A percentile compares a stretch with the other conserved stretches of the same genome.
Evolutionary conservation across 2,113 vertebrate species (phyloP).

Genomic region (Telmatochromis brichardi): DNA sequence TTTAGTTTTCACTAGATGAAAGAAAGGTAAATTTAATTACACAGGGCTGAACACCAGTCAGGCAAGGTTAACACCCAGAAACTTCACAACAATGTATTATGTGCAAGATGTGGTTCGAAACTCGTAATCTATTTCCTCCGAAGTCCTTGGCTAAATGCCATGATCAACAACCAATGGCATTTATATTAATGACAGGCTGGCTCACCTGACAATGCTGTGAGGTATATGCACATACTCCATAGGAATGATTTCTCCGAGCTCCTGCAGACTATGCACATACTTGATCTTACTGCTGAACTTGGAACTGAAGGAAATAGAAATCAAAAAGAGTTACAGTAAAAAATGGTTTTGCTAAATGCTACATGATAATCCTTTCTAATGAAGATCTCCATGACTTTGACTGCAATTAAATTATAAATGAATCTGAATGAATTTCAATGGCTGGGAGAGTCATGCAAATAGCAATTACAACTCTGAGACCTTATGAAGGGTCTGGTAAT

Average conservation of each 20-base stretch:
- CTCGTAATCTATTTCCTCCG: accelerated
- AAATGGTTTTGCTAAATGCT: not conserved
- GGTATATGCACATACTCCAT: constrained; percentile 90
- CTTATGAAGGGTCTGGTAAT: constrained; percentile 92
- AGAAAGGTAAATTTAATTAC: not conserved
- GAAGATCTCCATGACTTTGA: not conserved
- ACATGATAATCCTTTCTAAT: not conserved
- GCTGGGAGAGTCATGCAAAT: not conserved
- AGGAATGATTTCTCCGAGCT: constrained; percentile 84
- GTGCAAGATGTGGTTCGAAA: not conserved
- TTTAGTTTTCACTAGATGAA: not conserved
- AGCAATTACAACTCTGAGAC: constrained; percentile 48
- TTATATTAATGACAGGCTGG: not conserved
- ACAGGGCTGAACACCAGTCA: not conserved
- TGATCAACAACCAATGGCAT: not conserved
- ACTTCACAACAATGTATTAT: not conserved
- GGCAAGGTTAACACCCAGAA: not conserved
- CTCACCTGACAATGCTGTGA: constrained; percentile 87
- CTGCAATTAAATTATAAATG: not conserved
- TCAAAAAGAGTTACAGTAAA: not conserved
- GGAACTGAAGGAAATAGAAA: constrained; percentile 68
- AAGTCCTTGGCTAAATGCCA: not conserved
- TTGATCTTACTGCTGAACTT: constrained; percentile 96
- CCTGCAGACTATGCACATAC: constrained; percentile 80
- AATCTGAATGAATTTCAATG: not conserved